A percentile compares a stretch with the other conserved stretches of the same genome.
phyloP scores from a whole-genome alignment of 2,888 invertebrate species.

The Drosophila pseudotalamancana region DNA sequence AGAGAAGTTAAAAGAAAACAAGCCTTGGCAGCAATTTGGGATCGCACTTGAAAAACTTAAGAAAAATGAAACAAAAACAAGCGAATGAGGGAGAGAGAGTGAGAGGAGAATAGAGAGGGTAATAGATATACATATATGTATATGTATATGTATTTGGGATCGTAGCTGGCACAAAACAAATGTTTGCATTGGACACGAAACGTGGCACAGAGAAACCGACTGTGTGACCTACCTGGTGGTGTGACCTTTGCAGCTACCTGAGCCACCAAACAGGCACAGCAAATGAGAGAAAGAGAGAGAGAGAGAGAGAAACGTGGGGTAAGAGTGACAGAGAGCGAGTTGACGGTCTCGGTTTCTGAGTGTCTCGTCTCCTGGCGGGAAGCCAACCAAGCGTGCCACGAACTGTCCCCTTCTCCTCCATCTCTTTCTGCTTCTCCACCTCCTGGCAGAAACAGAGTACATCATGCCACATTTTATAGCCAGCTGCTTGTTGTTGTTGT shows the following conservation, averaged over 20 bases:
- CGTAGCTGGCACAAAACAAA: conserved; percentile 23
- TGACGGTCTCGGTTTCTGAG: conserved; percentile 9
- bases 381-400: conserved; percentile 55
- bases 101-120: neutral
- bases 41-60: conserved; percentile 47
- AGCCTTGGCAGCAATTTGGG: conserved; percentile 30
- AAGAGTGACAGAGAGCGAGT: neutral
- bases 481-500: conserved; percentile 41
- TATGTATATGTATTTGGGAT: conserved; percentile 19
- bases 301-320: neutral
- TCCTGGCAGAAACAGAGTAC: conserved; percentile 13
- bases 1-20: conserved; percentile 4
- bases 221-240: conserved; percentile 45
- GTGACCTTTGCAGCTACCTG: conserved; percentile 46
- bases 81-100: neutral
- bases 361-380: conserved; percentile 36
- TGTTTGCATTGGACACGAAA: conserved; percentile 33
- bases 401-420: conserved; percentile 19
- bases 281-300: neutral
- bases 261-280: conserved; percentile 10
- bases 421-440: neutral
- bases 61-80: conserved; percentile 13
- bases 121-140: neutral
- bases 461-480: conserved; percentile 30
- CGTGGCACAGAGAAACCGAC: conserved; percentile 13